Percentiles rank a stretch among this genome's conserved stretches.
Evolutionary conservation across 2,797 vertebrate genomes (phyloP).

Genomic region (Poecilia gillii): DNA sequence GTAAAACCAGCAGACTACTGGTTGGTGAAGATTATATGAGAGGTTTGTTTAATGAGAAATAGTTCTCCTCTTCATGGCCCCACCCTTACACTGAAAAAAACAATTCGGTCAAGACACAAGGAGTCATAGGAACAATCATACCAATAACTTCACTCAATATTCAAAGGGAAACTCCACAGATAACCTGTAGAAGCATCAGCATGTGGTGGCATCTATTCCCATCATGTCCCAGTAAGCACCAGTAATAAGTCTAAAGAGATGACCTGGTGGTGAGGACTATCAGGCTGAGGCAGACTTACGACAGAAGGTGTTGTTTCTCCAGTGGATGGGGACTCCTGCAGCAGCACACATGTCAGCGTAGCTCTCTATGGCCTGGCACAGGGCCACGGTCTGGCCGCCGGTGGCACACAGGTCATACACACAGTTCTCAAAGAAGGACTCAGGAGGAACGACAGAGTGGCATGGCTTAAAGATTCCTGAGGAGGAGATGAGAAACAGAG

Average conservation of each 20-base stretch:
- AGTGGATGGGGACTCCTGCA: constrained; percentile 81
- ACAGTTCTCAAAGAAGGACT: constrained; percentile 85
- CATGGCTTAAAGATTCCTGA: constrained; percentile 88
- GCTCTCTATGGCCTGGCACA: constrained; percentile 88
- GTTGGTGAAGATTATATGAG: background rate
- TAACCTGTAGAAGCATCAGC: background rate
- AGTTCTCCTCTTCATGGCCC: background rate
- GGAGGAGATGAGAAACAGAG: background rate
- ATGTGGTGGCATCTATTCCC: background rate
- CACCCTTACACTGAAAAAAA: background rate
- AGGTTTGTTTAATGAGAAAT: background rate
- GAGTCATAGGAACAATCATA: background rate
- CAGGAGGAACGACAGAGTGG: constrained; percentile 79
- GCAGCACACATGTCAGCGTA: constrained; percentile 86
- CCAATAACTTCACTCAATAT: background rate
- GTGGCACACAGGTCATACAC: constrained; percentile 88
- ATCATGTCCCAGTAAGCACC: background rate
- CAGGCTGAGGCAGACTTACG: constrained; percentile 73
- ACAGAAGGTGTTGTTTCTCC: constrained; percentile 88
- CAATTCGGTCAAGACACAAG: background rate
- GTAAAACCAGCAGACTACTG: background rate
- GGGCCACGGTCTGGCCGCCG: constrained; percentile 80
- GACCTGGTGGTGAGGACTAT: background rate
- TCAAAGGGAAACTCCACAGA: background rate
- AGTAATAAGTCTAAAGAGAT: background rate